Evolutionary conservation across 2,888 invertebrate species (phyloP).

Genomic region (Bombyx huttoni): DNA sequence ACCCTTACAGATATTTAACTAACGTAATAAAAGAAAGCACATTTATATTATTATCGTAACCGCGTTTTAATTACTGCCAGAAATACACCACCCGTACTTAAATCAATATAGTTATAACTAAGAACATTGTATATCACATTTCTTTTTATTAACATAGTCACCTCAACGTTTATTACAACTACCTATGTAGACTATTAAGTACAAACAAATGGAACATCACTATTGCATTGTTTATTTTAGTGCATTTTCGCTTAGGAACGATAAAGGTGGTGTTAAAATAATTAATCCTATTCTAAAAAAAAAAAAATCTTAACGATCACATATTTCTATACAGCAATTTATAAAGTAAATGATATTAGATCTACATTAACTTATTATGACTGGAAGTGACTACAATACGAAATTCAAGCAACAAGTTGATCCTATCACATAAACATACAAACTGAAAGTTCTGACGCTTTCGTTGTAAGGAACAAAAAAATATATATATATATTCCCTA

Average conservation of each 20-base stretch:
- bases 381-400: slow-evolving; percentile 69
- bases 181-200: slow-evolving; percentile 50
- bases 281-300: slow-evolving; percentile 39
- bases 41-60: slow-evolving; percentile 5
- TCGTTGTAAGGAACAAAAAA: slow-evolving; percentile 52
- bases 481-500: slow-evolving; percentile 4
- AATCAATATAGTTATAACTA: slow-evolving; percentile 21
- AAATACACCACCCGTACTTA: slow-evolving; percentile 42
- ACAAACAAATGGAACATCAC: slow-evolving; percentile 48
- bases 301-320: slow-evolving; percentile 53
- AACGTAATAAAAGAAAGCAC: slow-evolving; percentile 3
- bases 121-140: slow-evolving; percentile 62
- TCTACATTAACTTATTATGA: slow-evolving; percentile 68
- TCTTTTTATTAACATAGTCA: slow-evolving; percentile 33
- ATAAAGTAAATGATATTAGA: slow-evolving; percentile 38
- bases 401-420: slow-evolving; percentile 33
- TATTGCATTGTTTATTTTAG: slow-evolving; percentile 30
- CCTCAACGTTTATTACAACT: slow-evolving; percentile 30
- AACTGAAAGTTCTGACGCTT: slow-evolving; percentile 36
- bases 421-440: slow-evolving; percentile 63
- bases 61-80: slow-evolving; percentile 5
- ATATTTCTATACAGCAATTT: slow-evolving; percentile 36
- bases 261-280: slow-evolving; percentile 33
- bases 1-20: slow-evolving; percentile 3
- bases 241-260: slow-evolving; percentile 58